Evolutionary conservation across 2,888 invertebrate species (phyloP).

Genomic region (Gerris lacustris): DNA sequence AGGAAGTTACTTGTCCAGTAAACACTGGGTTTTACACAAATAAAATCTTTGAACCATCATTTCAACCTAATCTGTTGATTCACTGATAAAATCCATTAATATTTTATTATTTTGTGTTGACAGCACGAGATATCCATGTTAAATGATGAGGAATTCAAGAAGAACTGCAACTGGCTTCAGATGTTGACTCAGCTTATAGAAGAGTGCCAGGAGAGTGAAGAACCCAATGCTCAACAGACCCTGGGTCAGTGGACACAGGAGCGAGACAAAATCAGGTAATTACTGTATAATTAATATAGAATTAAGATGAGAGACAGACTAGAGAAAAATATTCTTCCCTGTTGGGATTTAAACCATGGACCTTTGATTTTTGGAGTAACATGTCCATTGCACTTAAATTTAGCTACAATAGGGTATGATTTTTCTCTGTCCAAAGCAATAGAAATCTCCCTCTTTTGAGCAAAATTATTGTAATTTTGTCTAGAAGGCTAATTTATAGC

Average conservation of each 20-base stretch:
- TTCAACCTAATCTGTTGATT: too few relatives aligned
- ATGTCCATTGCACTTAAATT: not conserved
- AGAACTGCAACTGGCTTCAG: conserved; percentile 81
- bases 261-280: conserved; percentile 59
- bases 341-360: not conserved
- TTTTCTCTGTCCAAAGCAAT: too few relatives aligned
- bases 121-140: conserved; percentile 85
- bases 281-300: too few relatives aligned
- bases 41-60: too few relatives aligned
- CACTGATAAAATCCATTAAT: too few relatives aligned
- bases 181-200: conserved; percentile 83
- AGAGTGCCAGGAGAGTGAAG: conserved; percentile 65
- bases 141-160: conserved; percentile 70
- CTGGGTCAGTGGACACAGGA: conserved; percentile 68
- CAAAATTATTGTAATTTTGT: too few relatives aligned
- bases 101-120: conserved; percentile 11
- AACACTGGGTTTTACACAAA: too few relatives aligned
- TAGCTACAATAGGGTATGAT: not conserved
- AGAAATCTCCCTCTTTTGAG: too few relatives aligned
- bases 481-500: too few relatives aligned
- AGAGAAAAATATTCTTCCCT: conserved; percentile 11
- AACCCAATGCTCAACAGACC: conserved; percentile 51
- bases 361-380: not conserved
- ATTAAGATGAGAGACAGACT: too few relatives aligned
- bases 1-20: too few relatives aligned